A percentile compares a stretch with the other conserved stretches of the same genome.
phyloP scores from a whole-genome alignment of 2,113 vertebrate genomes.

The Ceyx cyanopectus region DNA sequence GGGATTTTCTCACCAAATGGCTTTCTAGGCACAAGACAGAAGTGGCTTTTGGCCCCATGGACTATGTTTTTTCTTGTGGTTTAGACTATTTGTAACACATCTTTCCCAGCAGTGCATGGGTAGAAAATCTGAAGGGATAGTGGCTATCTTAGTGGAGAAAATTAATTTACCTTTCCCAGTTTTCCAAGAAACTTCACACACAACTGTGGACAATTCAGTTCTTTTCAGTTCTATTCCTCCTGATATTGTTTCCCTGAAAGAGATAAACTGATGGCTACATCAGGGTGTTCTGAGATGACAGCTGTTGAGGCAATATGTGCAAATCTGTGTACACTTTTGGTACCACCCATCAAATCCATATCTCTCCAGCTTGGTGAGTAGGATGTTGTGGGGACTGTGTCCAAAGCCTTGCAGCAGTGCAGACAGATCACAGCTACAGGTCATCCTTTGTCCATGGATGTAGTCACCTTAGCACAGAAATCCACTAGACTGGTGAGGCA shows the following conservation, averaged over 20 bases:
- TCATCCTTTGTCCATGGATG: too few relatives aligned
- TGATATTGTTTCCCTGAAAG: neutral
- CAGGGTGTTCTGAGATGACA: neutral
- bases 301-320: neutral
- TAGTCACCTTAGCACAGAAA: too few relatives aligned
- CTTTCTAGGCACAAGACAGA: neutral
- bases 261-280: neutral
- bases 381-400: too few relatives aligned
- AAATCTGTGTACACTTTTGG: neutral
- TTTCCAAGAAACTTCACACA: neutral
- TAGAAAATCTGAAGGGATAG: neutral
- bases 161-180: neutral
- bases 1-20: neutral
- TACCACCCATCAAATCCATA: neutral
- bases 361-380: too few relatives aligned
- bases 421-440: too few relatives aligned
- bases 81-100: neutral
- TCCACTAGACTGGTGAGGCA: too few relatives aligned
- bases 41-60: neutral
- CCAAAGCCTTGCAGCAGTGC: too few relatives aligned
- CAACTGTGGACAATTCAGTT: neutral
- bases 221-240: neutral
- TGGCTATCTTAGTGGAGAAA: neutral
- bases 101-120: neutral
- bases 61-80: neutral